phyloP scores from a whole-genome alignment of 2,888 invertebrate species.

The Phorcus lineatus region DNA sequence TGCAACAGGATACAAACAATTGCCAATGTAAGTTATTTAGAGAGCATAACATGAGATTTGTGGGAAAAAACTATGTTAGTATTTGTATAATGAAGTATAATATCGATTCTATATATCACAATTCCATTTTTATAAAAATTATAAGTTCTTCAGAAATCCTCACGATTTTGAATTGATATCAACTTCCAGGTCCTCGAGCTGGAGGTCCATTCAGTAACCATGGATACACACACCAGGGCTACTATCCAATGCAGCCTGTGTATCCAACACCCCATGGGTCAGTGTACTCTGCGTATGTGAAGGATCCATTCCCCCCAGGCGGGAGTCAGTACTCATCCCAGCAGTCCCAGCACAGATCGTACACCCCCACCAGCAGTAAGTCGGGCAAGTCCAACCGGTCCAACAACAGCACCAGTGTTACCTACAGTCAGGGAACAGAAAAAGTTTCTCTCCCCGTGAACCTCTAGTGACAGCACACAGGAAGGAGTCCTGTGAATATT shows the following conservation, averaged over 20 bases:
- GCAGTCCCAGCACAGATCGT: slow-evolving; percentile 68
- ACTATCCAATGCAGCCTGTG: slow-evolving; percentile 71
- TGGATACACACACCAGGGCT: slow-evolving; percentile 64
- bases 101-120: too few species aligned
- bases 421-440: slow-evolving; percentile 67
- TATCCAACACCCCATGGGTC: slow-evolving; percentile 57
- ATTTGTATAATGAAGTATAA: too few species aligned
- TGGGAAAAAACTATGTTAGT: too few species aligned
- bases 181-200: slow-evolving; percentile 33
- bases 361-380: slow-evolving; percentile 71
- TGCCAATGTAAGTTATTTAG: too few species aligned
- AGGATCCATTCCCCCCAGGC: slow-evolving; percentile 50
- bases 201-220: slow-evolving; percentile 59
- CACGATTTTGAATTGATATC: too few species aligned
- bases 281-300: slow-evolving; percentile 57
- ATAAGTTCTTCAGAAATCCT: too few species aligned
- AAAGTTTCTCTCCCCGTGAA: slow-evolving; percentile 69
- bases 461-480: slow-evolving; percentile 47
- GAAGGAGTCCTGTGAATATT: too few species aligned
- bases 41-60: too few species aligned
- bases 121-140: too few species aligned
- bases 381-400: slow-evolving; percentile 69
- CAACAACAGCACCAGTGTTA: slow-evolving; percentile 65
- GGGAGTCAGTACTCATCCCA: slow-evolving; percentile 65
- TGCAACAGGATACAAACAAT: too few species aligned